These are phyloP conservation scores for Ceraclea dissimilis DNA, from an alignment of 2,888 invertebrate genomes.

Conservation along the genomic window DNA sequence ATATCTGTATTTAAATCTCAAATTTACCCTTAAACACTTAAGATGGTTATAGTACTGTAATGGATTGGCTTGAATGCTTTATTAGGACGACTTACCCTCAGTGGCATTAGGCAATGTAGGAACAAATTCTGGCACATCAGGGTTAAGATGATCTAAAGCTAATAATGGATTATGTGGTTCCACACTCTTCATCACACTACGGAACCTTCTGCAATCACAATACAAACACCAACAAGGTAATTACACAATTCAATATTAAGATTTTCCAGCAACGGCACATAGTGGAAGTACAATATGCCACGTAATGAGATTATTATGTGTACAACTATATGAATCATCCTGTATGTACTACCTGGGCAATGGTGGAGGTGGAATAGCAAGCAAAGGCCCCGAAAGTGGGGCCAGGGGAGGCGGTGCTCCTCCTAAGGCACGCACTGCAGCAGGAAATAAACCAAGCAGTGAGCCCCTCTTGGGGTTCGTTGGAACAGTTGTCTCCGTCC, in stretches of 20 bases:
- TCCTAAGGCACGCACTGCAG: conserved; percentile 38
- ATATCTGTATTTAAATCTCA: too few relatives aligned
- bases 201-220: conserved; percentile 15
- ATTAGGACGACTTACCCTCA: too few relatives aligned
- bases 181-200: conserved; percentile 6
- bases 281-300: too few relatives aligned
- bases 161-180: conserved; percentile 2
- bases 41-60: too few relatives aligned
- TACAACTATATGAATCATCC: too few relatives aligned
- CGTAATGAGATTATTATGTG: too few relatives aligned
- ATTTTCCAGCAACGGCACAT: too few relatives aligned
- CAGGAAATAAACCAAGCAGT: conserved; percentile 46
- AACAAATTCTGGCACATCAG: conserved; percentile 80
- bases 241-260: too few relatives aligned
- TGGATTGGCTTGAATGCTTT: too few relatives aligned
- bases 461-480: conserved; percentile 13
- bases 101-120: too few relatives aligned
- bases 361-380: conserved; percentile 65
- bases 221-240: too few relatives aligned
- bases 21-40: too few relatives aligned
- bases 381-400: conserved; percentile 52
- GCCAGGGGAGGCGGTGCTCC: conserved; percentile 39
- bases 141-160: conserved; percentile 61
- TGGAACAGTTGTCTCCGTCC: background rate
- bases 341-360: conserved; percentile 62